A percentile compares a stretch with the other conserved stretches of the same genome.
phyloP scores from a whole-genome alignment of 1,140 invertebrate genomes.

The Drosophila pruinosa region DNA sequence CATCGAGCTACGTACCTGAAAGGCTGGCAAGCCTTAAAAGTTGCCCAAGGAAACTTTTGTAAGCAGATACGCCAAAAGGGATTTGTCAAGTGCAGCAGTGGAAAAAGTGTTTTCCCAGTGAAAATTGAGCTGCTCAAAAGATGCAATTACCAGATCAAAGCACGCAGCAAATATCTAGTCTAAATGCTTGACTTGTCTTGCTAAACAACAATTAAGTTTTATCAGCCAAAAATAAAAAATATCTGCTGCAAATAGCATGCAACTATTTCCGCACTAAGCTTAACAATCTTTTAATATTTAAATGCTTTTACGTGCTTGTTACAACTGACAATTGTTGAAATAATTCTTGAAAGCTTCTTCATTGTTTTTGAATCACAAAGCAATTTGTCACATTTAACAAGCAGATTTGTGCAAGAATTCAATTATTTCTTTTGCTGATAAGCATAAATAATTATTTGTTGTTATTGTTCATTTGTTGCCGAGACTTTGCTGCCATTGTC shows the following conservation, averaged over 20 bases:
- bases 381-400: slow-evolving; percentile 55
- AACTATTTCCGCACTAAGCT: slow-evolving; percentile 4
- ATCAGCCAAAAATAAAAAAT: neutral
- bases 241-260: neutral
- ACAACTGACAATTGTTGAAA: neutral
- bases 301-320: neutral
- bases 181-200: neutral
- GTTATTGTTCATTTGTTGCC: slow-evolving; percentile 33
- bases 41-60: neutral
- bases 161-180: neutral
- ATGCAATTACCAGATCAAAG: neutral
- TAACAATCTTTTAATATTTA: neutral
- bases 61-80: slow-evolving; percentile 10
- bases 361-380: slow-evolving; percentile 11
- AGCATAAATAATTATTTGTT: slow-evolving; percentile 24
- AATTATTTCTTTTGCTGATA: slow-evolving; percentile 18
- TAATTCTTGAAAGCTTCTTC: neutral
- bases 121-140: slow-evolving; percentile 1
- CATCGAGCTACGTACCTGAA: neutral
- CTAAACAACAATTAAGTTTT: neutral
- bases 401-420: slow-evolving; percentile 6
- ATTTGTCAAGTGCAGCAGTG: slow-evolving; percentile 1
- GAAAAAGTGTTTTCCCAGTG: neutral
- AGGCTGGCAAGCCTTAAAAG: slow-evolving; percentile 24
- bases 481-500: slow-evolving; percentile 55